These are phyloP conservation scores for Aphrocallistes beatrix DNA, from an alignment of 37 sponge, comb jelly and placozoan species.

Conservation along the genomic window DNA sequence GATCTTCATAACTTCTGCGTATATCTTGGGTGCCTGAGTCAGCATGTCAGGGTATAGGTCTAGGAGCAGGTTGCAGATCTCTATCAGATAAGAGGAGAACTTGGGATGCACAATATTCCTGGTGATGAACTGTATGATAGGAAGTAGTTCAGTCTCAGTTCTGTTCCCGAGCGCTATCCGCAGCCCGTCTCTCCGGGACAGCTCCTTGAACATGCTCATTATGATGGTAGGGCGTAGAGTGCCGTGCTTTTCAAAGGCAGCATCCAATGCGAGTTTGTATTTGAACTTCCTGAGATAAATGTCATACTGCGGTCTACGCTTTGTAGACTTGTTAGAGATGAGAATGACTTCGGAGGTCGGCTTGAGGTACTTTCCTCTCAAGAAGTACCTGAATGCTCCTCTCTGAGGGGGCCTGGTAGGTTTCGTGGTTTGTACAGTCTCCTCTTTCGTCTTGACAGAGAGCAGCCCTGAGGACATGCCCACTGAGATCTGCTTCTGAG, in stretches of 20 bases:
- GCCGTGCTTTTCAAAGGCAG: conserved; percentile 42
- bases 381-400: conserved; percentile 60
- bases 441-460: conserved; percentile 42
- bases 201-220: conserved; percentile 75
- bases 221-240: conserved; percentile 25
- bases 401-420: conserved; percentile 16
- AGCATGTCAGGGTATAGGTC: not conserved
- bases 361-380: conserved; percentile 42
- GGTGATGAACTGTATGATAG: conserved; percentile 62
- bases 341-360: conserved; percentile 47
- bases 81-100: conserved; percentile 10
- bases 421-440: not conserved
- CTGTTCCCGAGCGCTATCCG: conserved; percentile 60
- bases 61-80: not conserved
- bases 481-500: conserved; percentile 73
- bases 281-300: conserved; percentile 57
- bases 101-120: conserved; percentile 29
- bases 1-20: not conserved
- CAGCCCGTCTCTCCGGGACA: conserved; percentile 73
- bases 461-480: conserved; percentile 77
- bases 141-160: conserved; percentile 61
- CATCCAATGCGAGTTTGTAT: conserved; percentile 74
- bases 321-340: conserved; percentile 30
- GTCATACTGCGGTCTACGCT: conserved; percentile 45
- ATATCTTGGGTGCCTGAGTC: not conserved